Evolutionary conservation across 2,888 invertebrate genomes (phyloP), one percentile per base, ranked within the genome.

Genomic region (Matsumyia berberina): DNA sequence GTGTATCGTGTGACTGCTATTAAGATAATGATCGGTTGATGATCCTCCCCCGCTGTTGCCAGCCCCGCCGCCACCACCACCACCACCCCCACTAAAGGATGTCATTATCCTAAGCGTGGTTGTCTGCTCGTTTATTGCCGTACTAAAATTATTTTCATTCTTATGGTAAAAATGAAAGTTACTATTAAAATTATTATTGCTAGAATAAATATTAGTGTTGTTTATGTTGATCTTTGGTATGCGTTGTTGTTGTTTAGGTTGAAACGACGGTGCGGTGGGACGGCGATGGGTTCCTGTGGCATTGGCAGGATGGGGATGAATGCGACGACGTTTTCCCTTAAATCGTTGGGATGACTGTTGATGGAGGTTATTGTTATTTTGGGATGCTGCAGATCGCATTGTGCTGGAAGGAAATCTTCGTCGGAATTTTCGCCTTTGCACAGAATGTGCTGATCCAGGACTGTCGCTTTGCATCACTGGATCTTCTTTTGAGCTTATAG

Each of bases 1-100:
- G 37, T 87, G 87, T 78, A 87, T 87, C 69, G 87, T 87, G 79
- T 88, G 78, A 73, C 79, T 87, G 70, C 81, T 80, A 87, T 87
- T 87, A 78, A 86, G 69, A 49, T 86, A 86, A 77, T 87, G 87
- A 86, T 88, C 46, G 87, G 87, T 86, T 77, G 88, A 83, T 66
- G 87, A 49, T 86, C 87, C 60, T 80, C 81, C 24, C 67, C 53
- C 33, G 86, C 86, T 17, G 74, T 39, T 42, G 19, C 31, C n/a
- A n/a, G n/a, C n/a, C n/a, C n/a, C 11, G 87, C 87, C 55, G 76
- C 83, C 33, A 86, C 86, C 69, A 77, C 86, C 86, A 24, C 57
- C 66, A 15, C 60, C 44, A 1, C 70, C 66, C 11, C 73, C 67
- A 33, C 33, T 74, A 39, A 81, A 77, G 72, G 86, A 81, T 55